Base-by-base conservation (phyloP, 2,888 invertebrate genomes). In the Aplocera efformata region DNA sequence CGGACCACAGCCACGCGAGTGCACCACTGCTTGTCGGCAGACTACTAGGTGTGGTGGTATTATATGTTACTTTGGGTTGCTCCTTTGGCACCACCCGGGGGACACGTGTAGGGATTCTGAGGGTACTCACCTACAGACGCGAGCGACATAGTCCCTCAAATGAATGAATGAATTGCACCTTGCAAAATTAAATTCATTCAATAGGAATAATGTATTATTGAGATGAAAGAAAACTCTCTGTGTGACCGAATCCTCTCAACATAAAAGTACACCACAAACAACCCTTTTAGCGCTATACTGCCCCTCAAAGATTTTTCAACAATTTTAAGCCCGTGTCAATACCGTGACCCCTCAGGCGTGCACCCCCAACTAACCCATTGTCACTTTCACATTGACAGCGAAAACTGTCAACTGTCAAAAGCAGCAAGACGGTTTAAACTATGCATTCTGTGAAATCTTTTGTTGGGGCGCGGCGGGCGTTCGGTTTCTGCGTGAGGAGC, bases 391-490 rank as follows among this genome's bases (percentile, higher is more conserved):
- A 73, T 75, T 77, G 80, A 82, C 83, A 81, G 77, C 67, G 80
- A 79, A 81, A 81, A 83, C 85, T 85, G 86, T 85, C 85, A 86
- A 88, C 86, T 85, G 86, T 86, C 86, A 86, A 81, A 86, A 71
- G 77, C 86, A 85, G 81, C 70, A 79, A 83, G 84, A 71, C 73
- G 81, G 76, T 83, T 86, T 85, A 88, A 86, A 85, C 85, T 84
- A 80, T 80, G 84, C 81, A 70, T 71, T 72, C 72, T 76, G 74
- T 75, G 66, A 67, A 70, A 54, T 68, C 72, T 72, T 75, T 83
- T 79, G 79, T 79, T 63, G 57, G 55, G 32, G 53, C 62, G 46
- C 63, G 63, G 60, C 67, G 67, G 69, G 74, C 63, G 67, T 50
- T 56, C 60, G 56, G 60, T 64, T 40, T 33, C 32, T 24, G 29